phyloP scores from a whole-genome alignment of 1,140 invertebrate genomes.

The Euwallacea similis region DNA sequence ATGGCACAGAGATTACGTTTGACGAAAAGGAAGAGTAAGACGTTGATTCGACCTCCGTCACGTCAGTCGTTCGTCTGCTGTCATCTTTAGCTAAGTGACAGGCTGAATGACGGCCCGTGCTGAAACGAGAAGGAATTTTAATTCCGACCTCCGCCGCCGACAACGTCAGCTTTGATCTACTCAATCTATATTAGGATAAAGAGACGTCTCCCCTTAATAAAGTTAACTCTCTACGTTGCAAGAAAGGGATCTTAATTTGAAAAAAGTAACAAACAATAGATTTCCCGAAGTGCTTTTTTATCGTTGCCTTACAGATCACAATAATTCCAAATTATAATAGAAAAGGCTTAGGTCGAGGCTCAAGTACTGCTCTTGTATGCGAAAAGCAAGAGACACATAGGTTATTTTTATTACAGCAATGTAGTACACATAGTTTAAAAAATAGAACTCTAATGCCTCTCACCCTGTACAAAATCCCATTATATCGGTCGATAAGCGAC shows the following conservation, averaged over 20 bases:
- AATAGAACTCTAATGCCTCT: too few relatives aligned
- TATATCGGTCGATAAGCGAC: slow-evolving; percentile 19
- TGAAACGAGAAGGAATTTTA: slow-evolving; percentile 36
- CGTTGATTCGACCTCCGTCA: slow-evolving; percentile 37
- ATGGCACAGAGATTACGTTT: slow-evolving; percentile 1
- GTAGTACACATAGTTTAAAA: not conserved
- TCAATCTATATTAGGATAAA: not conserved
- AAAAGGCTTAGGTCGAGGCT: too few relatives aligned
- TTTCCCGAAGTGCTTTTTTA: not conserved
- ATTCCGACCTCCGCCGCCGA: slow-evolving; percentile 20
- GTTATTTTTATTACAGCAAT: not conserved
- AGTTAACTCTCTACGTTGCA: not conserved
- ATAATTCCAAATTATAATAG: too few relatives aligned
- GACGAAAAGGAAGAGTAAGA: slow-evolving; percentile 27
- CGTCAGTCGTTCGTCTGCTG: slow-evolving; percentile 37
- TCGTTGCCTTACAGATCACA: not conserved
- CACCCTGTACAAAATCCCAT: slow-evolving; percentile 19
- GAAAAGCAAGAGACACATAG: too few relatives aligned
- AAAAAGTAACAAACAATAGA: not conserved
- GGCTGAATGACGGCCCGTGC: slow-evolving; percentile 30
- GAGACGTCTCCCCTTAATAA: not conserved
- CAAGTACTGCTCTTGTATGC: too few relatives aligned
- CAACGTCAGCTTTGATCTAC: slow-evolving; percentile 9
- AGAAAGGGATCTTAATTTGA: not conserved
- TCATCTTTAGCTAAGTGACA: slow-evolving; percentile 37